These are phyloP conservation scores for Heterocephalus glaber DNA, from an alignment of 2,113 vertebrate genomes.

Conservation along the genomic window DNA sequence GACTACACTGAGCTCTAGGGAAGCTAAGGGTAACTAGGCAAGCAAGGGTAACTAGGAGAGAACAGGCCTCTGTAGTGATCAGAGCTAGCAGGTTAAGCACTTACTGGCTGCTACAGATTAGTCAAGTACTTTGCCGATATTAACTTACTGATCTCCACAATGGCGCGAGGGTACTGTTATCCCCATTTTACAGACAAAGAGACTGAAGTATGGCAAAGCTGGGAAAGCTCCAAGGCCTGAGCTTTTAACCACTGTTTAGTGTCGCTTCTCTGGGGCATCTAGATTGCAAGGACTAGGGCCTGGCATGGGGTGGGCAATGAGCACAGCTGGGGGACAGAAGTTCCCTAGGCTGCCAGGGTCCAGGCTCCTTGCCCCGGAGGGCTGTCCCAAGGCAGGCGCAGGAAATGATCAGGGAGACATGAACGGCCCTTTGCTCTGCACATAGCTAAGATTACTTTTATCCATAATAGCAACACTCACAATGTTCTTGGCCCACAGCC, in stretches of 20 bases:
- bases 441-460: neutral
- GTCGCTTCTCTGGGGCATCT: neutral
- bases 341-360: rapidly evolving
- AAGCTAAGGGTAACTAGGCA: neutral
- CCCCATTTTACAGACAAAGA: neutral
- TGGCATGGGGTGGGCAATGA: neutral
- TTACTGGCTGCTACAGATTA: neutral
- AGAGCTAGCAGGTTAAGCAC: neutral
- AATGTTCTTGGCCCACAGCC: slow-evolving; percentile 14
- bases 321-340: neutral
- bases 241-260: neutral
- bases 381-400: neutral
- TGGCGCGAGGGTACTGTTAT: neutral
- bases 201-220: neutral
- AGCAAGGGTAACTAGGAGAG: neutral
- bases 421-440: neutral
- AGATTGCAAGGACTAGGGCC: too few species aligned
- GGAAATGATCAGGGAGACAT: neutral
- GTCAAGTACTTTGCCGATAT: neutral
- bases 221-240: neutral
- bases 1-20: neutral
- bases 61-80: neutral
- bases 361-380: neutral
- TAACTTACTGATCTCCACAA: neutral
- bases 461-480: neutral